Evolutionary conservation across 2,797 vertebrate genomes (phyloP), one percentile per base, ranked within the genome.

Genomic region (Lycodopsis pacificus): DNA sequence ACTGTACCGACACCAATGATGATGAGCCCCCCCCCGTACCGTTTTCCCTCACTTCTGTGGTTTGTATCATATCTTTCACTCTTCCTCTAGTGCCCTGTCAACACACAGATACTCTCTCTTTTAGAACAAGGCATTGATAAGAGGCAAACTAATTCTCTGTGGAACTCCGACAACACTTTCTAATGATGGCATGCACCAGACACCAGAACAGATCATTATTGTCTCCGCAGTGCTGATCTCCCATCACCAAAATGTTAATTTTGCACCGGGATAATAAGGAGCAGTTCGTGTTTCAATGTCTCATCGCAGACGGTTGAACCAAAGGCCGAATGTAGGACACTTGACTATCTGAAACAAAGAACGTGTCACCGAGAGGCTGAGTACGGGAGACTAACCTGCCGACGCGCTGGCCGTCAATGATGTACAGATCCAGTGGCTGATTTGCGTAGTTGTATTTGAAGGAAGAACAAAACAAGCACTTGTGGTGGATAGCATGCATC

Each of bases 71-170:
- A 73, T 86, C 68, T 73, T 75, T 81, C 69, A 70, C 67, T 83
- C 30, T 56, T 12, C 63, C 46, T 82, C 84, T 72, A 54, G 79
- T 70, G 5, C 38, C 71, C 49, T 72, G 77, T 86, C 78, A 80
- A 53, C 77, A 73, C 54, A 12, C 67, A 65, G n/a, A 51, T 25
- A 4, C 53, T 42, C 71, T 84, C 53, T 42, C 78, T 75, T 53
- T 82, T 82, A 85, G 72, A 82, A 79, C 70, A 64, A 63, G 48
- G 65, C 63, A 54, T 49, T 58, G 82, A 87, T 90, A 86, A 88
- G 86, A 80, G 51, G 71, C 65, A 73, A 65, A 65, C 65, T 66
- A 70, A 84, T 73, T 79, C 69, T 62, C 57, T 0, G 10, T 72
- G 69, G 78, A 40, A 53, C 48, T 73, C 27, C 2, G 44, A 73